phyloP scores from a whole-genome alignment of 1,140 invertebrate species.

The Drosophila albomicans region DNA sequence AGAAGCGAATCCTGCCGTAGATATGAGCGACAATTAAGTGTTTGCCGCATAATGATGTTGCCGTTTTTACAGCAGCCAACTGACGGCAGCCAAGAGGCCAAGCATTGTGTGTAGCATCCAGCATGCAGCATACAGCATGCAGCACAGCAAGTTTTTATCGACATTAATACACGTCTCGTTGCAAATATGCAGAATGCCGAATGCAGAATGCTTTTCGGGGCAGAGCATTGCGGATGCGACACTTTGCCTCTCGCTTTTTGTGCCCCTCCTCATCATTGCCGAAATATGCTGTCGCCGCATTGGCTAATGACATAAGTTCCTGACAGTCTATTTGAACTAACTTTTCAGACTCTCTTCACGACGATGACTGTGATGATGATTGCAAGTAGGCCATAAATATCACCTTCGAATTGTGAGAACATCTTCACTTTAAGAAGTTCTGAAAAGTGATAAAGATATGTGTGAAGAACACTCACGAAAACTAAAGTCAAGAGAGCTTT shows the following conservation, averaged over 20 bases:
- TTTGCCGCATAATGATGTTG: slow-evolving; percentile 82
- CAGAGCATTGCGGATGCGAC: slow-evolving; percentile 30
- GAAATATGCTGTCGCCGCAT: slow-evolving; percentile 24
- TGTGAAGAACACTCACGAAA: not conserved
- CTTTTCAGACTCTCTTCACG: slow-evolving; percentile 13
- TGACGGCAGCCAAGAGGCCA: slow-evolving; percentile 9
- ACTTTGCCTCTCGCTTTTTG: slow-evolving; percentile 23
- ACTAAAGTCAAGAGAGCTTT: too few relatives aligned
- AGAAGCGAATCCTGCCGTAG: slow-evolving; percentile 49
- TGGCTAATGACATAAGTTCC: slow-evolving; percentile 46
- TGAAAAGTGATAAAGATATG: not conserved
- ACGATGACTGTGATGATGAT: not conserved
- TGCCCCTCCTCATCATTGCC: not conserved
- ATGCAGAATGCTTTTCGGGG: slow-evolving; percentile 58
- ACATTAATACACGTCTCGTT: slow-evolving; percentile 54
- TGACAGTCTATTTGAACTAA: slow-evolving; percentile 25
- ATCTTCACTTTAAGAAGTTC: not conserved
- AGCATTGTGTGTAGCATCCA: slow-evolving; percentile 21
- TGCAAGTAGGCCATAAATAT: slow-evolving; percentile 14
- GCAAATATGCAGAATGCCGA: slow-evolving; percentile 58
- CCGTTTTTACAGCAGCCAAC: slow-evolving; percentile 55
- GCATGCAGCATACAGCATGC: slow-evolving; percentile 31
- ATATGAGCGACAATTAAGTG: slow-evolving; percentile 82
- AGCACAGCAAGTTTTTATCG: slow-evolving; percentile 66
- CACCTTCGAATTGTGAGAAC: not conserved